phyloP scores from a whole-genome alignment of 53 echinoderm and acorn worm genomes.

The Mesocentrotus franciscanus region DNA sequence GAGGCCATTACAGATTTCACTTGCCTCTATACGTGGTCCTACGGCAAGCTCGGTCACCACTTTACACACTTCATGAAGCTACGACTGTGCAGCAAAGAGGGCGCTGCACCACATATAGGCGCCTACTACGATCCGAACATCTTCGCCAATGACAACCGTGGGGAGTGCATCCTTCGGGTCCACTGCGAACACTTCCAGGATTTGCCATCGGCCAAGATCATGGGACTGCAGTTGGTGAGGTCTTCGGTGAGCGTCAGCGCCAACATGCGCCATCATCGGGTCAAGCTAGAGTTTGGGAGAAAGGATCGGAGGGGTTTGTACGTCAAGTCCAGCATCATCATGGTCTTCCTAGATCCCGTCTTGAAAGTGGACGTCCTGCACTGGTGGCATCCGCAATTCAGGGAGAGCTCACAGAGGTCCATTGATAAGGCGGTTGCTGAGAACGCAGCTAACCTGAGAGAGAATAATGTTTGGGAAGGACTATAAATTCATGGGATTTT shows the following conservation, averaged over 20 bases:
- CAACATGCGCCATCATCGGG: slow-evolving; percentile 80
- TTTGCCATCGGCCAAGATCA: slow-evolving; percentile 82
- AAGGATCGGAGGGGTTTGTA: slow-evolving; percentile 19
- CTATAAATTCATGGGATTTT: not conserved
- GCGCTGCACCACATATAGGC: not conserved
- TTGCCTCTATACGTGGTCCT: slow-evolving; percentile 75
- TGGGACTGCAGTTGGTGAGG: slow-evolving; percentile 79
- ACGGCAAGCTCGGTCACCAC: slow-evolving; percentile 65
- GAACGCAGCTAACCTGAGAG: slow-evolving; percentile 37
- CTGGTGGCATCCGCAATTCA: slow-evolving; percentile 96
- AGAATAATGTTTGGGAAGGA: slow-evolving; percentile 57
- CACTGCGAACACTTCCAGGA: slow-evolving; percentile 80
- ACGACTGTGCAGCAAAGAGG: slow-evolving; percentile 7
- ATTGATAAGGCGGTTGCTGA: slow-evolving; percentile 51
- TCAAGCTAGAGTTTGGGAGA: slow-evolving; percentile 84
- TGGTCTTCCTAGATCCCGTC: slow-evolving; percentile 82
- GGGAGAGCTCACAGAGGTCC: slow-evolving; percentile 65
- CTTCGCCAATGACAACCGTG: slow-evolving; percentile 62
- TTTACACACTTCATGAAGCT: slow-evolving; percentile 85
- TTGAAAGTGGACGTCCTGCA: slow-evolving; percentile 72
- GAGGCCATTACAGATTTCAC: slow-evolving; percentile 53
- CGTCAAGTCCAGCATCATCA: slow-evolving; percentile 37
- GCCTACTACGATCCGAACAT: slow-evolving; percentile 59
- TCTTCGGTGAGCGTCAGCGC: slow-evolving; percentile 81
- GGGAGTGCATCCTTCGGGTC: slow-evolving; percentile 77